Evolutionary conservation across 2,888 invertebrate species (phyloP), one percentile per base, ranked within the genome.

Genomic region (Apamea sordens): DNA sequence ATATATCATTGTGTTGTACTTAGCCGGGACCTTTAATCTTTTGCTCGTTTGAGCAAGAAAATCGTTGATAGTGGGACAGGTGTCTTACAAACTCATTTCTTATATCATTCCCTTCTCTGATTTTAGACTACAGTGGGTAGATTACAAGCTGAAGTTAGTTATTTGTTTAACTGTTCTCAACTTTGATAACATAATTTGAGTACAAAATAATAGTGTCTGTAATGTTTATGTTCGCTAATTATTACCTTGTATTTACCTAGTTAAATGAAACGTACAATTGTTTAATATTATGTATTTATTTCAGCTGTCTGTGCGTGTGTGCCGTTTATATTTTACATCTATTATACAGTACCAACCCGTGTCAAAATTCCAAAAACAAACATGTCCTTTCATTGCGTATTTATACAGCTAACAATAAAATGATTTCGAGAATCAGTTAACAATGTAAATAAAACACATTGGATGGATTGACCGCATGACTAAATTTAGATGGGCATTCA

Each of bases 401-500:
- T 76, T 82, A 53, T 32, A 67, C n/a, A 71, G 32, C 15, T 15
- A 61, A 24, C 36, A 56, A 61, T 56, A 28, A 67, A 83, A 67
- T 63, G 10, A 63, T 71, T 72, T 67, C 0, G 11, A 44, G 28
- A 70, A 70, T 82, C 69, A 68, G 79, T 67, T 56, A 50, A 1
- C 15, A 72, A 11, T 68, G 28, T 61, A 72, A 75, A 80, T 80
- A 71, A 67, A 67, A 72, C 1, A 64, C 2, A n/a, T 68, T 47
- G n/a, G 7, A 61, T 50, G 21, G 32, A 53, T 65, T 68, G n/a
- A 61, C 50, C 11, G 44, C 53, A 10, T 24, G 15, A 56, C 59
- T 50, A 56, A 70, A 56, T 83, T 75, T 70, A 69, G 64, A 64
- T 56, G 44, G 41, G 41, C 82, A 2, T 85, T 85, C 56, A 61